phyloP scores from a whole-genome alignment of 2,888 invertebrate genomes.

The Heliconius aoede region DNA sequence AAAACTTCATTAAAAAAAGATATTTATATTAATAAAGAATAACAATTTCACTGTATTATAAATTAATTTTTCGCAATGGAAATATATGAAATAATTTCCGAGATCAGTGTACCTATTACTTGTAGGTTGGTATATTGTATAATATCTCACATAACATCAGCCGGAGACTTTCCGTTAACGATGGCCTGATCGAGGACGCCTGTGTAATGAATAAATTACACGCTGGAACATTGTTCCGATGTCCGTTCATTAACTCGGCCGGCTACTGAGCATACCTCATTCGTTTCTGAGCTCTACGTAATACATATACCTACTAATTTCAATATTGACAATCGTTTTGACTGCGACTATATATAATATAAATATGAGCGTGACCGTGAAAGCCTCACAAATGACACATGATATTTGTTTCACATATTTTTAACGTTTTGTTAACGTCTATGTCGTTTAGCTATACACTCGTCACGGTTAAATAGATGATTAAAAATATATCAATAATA shows the following conservation, averaged over 20 bases:
- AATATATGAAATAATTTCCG: neutral
- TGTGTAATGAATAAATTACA: conserved; percentile 84
- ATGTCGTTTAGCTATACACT: neutral
- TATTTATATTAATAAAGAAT: neutral
- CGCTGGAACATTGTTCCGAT: conserved; percentile 82
- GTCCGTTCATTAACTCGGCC: conserved; percentile 74
- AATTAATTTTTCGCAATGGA: neutral
- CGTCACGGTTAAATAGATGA: conserved; percentile 15
- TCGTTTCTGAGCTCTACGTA: conserved; percentile 54
- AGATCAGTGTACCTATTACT: neutral
- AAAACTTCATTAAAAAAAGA: neutral
- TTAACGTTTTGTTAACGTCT: conserved; percentile 39
- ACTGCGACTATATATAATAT: conserved; percentile 52
- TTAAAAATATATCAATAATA: neutral
- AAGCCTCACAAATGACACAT: conserved; percentile 55
- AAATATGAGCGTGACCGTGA: conserved; percentile 61
- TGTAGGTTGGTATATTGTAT: conserved; percentile 15
- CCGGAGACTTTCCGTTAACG: conserved; percentile 77
- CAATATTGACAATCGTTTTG: conserved; percentile 75
- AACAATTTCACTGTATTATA: neutral
- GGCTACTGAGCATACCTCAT: conserved; percentile 60
- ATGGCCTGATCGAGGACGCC: conserved; percentile 77
- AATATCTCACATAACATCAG: conserved; percentile 65
- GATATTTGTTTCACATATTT: conserved; percentile 60
- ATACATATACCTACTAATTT: conserved; percentile 60